Evolutionary conservation across 2,888 invertebrate species (phyloP), one percentile per base, ranked within the genome.

Genomic region (Thera britannica): DNA sequence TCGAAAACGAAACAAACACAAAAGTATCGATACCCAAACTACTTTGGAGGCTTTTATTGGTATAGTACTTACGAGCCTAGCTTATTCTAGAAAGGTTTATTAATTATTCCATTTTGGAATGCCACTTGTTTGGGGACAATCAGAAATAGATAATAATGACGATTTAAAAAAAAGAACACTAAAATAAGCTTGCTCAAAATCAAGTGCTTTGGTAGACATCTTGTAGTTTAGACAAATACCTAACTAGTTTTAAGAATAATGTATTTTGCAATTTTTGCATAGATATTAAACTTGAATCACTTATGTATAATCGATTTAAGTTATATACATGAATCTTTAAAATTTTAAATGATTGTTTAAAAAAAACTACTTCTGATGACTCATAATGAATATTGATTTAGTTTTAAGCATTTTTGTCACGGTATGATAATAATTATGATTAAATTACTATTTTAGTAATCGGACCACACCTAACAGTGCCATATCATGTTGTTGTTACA

Each of bases 381-480:
- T 9, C 44, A 9, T 9, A 9, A 46, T 2, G 0, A 46, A 46
- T 9, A 46, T 46, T 46, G 44, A 46, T 52, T 52, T 34, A 34
- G 52, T 52, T 52, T 4, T 12, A 35, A 52, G 65, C 36, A 55
- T 46, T 58, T 55, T 52, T 66, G 63, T 54, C 58, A 41, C 41
- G 44, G 59, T 59, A 12, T 52, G 49, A 61, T 64, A 61, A 62
- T 67, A 55, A 67, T 70, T 52, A 68, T 58, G 2, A 59, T 56
- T 60, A 63, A 62, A 44, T 34, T 67, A 68, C 44, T 60, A 72
- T 61, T 67, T 67, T 75, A 73, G 68, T 75, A 77, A 74, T 82
- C 76, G 91, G 91, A 91, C 91, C 90, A 92, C 81, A 77, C 71
- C 72, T 70, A 80, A 75, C 86, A 89, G 91, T 91, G 90, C 92